Evolutionary conservation across 1,140 invertebrate species (phyloP).

Genomic region (Drosophila seguyi): DNA sequence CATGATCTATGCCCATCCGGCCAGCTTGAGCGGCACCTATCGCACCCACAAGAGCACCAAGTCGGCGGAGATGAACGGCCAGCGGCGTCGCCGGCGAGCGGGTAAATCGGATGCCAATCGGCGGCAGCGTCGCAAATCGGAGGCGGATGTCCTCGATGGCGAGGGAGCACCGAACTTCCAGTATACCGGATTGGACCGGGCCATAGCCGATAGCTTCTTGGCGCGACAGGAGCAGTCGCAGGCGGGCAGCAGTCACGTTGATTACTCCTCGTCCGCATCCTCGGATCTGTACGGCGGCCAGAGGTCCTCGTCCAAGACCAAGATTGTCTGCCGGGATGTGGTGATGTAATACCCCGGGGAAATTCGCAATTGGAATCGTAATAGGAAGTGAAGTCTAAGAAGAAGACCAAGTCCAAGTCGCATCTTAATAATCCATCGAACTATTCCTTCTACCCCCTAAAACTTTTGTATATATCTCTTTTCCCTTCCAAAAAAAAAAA

Average conservation of each 20-base stretch:
- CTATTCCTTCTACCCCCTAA: no score
- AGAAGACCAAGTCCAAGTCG: neutral
- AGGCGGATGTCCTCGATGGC: conserved; percentile 77
- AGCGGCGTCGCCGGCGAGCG: conserved; percentile 62
- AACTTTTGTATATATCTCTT: conserved; percentile 45
- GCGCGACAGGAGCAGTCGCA: conserved; percentile 79
- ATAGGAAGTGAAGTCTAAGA: neutral
- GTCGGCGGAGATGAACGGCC: conserved; percentile 68
- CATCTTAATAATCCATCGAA: neutral
- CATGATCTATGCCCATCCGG: conserved; percentile 66
- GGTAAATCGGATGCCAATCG: conserved; percentile 74
- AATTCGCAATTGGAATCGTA: neutral
- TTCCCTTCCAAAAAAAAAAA: neutral
- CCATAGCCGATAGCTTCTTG: conserved; percentile 80
- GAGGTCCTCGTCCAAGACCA: conserved; percentile 72
- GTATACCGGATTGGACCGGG: conserved; percentile 76
- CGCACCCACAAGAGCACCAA: conserved; percentile 79
- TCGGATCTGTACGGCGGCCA: conserved; percentile 53
- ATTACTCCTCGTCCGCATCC: conserved; percentile 76
- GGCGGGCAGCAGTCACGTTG: conserved; percentile 75
- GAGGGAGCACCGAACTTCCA: conserved; percentile 70
- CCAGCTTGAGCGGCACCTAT: conserved; percentile 65
- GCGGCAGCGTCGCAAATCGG: conserved; percentile 79
- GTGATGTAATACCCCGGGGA: conserved; percentile 46
- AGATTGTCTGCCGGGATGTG: conserved; percentile 74